Base-by-base conservation (phyloP, 2,113 vertebrate species). In the Rhinoderma darwinii region DNA sequence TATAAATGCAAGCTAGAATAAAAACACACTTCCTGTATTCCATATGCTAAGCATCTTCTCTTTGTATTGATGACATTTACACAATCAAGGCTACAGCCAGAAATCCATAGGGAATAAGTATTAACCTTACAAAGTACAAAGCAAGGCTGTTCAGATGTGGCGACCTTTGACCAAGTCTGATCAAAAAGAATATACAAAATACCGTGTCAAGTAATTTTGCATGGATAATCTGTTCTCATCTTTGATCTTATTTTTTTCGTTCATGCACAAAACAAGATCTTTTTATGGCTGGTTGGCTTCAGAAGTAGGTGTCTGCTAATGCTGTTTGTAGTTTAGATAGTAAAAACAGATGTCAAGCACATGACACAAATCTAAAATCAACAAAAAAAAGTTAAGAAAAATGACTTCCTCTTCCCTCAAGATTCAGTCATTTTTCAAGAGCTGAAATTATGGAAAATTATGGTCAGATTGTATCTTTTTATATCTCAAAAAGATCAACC, bases 141-240 rank as follows among this genome's bases (percentile, higher is more conserved):
- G 37, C 54, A 70, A 41, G 3, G 5, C 25, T 84, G 41, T 50
- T 35, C 81, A 47, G 41, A 74, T 56, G 47, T 88, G 77, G 9
- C 37, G 18, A 32, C 61, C 25, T 74, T 77, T 66, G 70, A 37
- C 2, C 18, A 87, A 0, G 84, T 12, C 83, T 59, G 87, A 90
- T 85, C 25, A 73, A 89, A 92, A 90, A 77, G 70, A 66, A 89
- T 91, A 83, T 86, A 59, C 82, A 84, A 83, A 86, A 70, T n/a
- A 15, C 86, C 63, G 86, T 47, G 72, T 37, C 56, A 32, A 77
- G 35, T 88, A 18, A 88, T 50, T 88, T 68, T 76, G 39, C 30
- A 76, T 83, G 70, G 90, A 90, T 91, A 75, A 89, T 89, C 41
- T 20, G 4, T 63, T 73, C 51, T 39, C 25, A 47, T 43, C 78